Conservation (phyloP, 2,113 vertebrate species). For the Arothron firmamentum region DNA sequence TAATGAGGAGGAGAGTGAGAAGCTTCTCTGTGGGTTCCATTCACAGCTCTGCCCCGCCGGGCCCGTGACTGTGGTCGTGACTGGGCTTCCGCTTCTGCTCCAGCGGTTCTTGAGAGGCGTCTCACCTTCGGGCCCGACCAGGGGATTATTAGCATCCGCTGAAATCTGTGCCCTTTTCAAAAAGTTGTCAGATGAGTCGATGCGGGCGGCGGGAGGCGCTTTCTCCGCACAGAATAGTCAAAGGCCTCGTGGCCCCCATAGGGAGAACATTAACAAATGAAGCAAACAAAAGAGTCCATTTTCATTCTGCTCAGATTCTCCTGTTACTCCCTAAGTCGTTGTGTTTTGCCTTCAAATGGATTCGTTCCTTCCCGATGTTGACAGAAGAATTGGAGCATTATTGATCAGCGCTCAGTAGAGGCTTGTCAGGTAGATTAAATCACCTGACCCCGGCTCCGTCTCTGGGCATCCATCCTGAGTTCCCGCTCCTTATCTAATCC, state of each 20-base stretch:
- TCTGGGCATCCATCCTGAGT: slow-evolving; percentile 30
- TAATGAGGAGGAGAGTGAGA: no score
- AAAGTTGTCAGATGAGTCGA: slow-evolving; percentile 56
- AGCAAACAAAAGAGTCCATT: slow-evolving; percentile 41
- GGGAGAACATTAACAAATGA: slow-evolving; percentile 28
- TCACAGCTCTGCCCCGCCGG: slow-evolving; percentile 24
- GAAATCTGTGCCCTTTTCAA: slow-evolving; percentile 53
- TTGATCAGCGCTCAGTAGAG: slow-evolving; percentile 59
- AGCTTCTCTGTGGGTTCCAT: not conserved
- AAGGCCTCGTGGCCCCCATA: slow-evolving; percentile 18
- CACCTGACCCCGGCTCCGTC: slow-evolving; percentile 54
- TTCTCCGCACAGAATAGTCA: slow-evolving; percentile 30
- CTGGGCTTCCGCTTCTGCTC: slow-evolving; percentile 29
- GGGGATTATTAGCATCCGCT: slow-evolving; percentile 48
- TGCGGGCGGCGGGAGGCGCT: slow-evolving; percentile 29
- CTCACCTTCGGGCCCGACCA: slow-evolving; percentile 48
- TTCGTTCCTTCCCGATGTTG: slow-evolving; percentile 48
- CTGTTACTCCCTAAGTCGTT: slow-evolving; percentile 37
- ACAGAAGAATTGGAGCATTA: slow-evolving; percentile 53
- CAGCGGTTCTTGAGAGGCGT: slow-evolving; percentile 33
- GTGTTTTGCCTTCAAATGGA: slow-evolving; percentile 29
- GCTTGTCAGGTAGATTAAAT: slow-evolving; percentile 68
- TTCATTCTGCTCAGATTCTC: slow-evolving; percentile 52
- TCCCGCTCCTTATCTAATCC: slow-evolving; percentile 27
- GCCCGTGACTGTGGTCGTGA: slow-evolving; percentile 43